Percentiles rank a stretch among this genome's conserved stretches.
These are phyloP conservation scores for Papilio protenor DNA, from an alignment of 2,888 invertebrate species.

Conservation along the genomic window DNA sequence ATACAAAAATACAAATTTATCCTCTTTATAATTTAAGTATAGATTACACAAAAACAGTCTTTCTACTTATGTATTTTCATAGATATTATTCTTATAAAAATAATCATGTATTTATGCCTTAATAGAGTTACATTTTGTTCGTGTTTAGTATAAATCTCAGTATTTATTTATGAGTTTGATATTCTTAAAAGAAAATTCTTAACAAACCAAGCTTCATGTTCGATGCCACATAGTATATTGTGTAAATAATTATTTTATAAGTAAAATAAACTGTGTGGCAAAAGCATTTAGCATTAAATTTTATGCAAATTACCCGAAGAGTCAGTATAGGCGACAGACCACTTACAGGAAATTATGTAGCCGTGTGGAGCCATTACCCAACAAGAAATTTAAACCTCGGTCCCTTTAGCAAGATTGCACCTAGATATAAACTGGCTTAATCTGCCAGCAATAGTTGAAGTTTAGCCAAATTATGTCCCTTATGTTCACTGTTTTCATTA, in stretches of 20 bases:
- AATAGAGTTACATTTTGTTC: neutral
- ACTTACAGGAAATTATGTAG: conserved; percentile 31
- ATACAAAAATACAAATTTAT: no score
- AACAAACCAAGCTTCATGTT: neutral
- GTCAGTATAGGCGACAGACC: conserved; percentile 17
- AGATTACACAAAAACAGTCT: no score
- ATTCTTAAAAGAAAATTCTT: neutral
- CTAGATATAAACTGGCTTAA: conserved; percentile 9
- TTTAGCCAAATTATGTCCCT: conserved; percentile 16
- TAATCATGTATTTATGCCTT: no score
- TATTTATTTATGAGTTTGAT: neutral
- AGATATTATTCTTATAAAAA: neutral
- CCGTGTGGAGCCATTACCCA: conserved; percentile 21
- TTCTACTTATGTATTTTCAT: neutral
- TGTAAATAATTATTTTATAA: neutral
- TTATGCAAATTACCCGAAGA: conserved; percentile 11
- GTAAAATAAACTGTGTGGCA: neutral
- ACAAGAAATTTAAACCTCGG: conserved; percentile 27
- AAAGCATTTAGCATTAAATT: neutral
- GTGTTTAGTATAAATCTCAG: neutral
- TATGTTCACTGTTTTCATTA: neutral
- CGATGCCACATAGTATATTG: neutral
- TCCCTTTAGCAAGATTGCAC: conserved; percentile 14
- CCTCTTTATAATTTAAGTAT: no score
- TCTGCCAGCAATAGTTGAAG: conserved; percentile 20